Conservation (phyloP, 1,140 invertebrate genomes). For the Thaumatotibia leucotreta region DNA sequence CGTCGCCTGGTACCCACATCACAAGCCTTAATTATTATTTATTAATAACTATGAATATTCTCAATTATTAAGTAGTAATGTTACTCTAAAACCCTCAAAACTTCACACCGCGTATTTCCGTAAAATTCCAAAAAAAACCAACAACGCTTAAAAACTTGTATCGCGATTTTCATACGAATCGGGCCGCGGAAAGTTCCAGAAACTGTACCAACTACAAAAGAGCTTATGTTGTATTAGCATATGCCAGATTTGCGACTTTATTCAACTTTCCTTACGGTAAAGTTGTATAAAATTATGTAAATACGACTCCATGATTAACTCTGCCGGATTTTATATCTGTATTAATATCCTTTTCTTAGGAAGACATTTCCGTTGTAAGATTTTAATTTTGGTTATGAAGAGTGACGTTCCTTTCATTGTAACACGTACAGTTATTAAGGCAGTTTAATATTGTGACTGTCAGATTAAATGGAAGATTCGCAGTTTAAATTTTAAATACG, state of each 20-base stretch:
- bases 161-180: neutral
- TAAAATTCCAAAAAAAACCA: neutral
- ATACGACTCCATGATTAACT: neutral
- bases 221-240: neutral
- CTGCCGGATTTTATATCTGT: neutral
- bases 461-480: neutral
- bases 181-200: neutral
- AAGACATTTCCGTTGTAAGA: neutral
- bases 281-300: neutral
- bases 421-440: neutral
- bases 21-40: too few species aligned
- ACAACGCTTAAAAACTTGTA: conserved; percentile 8
- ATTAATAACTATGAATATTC: too few species aligned
- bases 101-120: neutral
- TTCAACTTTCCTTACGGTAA: neutral
- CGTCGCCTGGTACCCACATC: too few species aligned
- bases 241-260: neutral
- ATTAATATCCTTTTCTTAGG: neutral
- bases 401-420: neutral
- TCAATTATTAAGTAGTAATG: neutral
- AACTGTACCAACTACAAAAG: neutral
- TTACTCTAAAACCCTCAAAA: neutral
- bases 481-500: too few species aligned
- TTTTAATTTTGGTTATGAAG: neutral
- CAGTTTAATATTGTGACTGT: neutral